phyloP scores from a whole-genome alignment of 2,888 invertebrate genomes.

The Acleris holmiana region DNA sequence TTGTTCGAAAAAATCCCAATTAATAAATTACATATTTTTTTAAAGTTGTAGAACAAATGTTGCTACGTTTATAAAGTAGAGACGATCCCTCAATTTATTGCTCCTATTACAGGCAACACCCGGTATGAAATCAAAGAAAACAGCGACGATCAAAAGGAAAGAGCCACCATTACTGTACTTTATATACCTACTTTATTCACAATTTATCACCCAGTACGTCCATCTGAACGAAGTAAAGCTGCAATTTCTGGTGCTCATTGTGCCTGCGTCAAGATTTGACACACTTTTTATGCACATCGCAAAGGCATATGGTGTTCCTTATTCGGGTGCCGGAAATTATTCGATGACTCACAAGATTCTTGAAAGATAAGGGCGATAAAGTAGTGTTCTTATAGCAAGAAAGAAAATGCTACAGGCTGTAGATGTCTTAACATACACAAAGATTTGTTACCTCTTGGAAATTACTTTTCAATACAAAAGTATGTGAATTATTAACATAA shows the following conservation, averaged over 20 bases:
- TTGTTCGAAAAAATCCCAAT: too few relatives aligned
- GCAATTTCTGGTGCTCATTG: conserved; percentile 34
- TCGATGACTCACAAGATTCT: conserved; percentile 67
- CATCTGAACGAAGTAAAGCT: conserved; percentile 18
- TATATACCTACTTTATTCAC: too few relatives aligned
- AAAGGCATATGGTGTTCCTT: conserved; percentile 74
- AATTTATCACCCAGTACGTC: neutral
- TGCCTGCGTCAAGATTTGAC: conserved; percentile 52
- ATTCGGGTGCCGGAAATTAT: conserved; percentile 69
- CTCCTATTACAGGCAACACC: too few relatives aligned
- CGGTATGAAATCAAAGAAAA: too few relatives aligned
- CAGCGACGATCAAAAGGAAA: too few relatives aligned
- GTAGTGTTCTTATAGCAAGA: conserved; percentile 45
- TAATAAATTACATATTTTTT: too few relatives aligned
- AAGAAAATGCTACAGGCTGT: neutral
- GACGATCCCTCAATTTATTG: too few relatives aligned
- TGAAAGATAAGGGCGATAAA: conserved; percentile 70
- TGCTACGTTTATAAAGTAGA: too few relatives aligned
- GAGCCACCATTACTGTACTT: too few relatives aligned
- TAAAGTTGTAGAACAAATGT: too few relatives aligned
- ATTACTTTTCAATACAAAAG: neutral
- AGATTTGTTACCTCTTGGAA: neutral
- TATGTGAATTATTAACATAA: neutral
- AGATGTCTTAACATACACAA: neutral
- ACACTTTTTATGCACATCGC: conserved; percentile 69